Base-by-base conservation (phyloP, 2,113 vertebrate species). In the Pelmatolapia mariae region DNA sequence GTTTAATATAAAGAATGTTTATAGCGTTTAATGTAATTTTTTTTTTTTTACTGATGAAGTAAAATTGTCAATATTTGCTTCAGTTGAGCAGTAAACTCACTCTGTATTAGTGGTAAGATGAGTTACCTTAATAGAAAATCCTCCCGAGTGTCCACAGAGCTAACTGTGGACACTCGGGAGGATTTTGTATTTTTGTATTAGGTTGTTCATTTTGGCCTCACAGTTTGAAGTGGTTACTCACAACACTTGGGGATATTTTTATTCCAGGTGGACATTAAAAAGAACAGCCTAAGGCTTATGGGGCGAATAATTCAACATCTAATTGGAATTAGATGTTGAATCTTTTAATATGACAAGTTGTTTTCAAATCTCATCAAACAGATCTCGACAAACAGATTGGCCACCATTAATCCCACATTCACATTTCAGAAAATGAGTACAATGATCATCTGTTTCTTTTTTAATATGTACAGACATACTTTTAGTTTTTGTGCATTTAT, bases 271-370 rank as follows among this genome's bases (percentile, higher is more conserved):
- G n/a, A 43, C 0, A 71, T 71, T 4, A 43, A 38, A 71, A 71
- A 71, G n/a, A 71, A 71, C 8, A 71, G 38, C 38, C 38, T 1
- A 3, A 43, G 36, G 8, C 36, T 43, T 71, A 24, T 6, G 66
- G 66, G 66, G 36, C 2, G 0, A 73, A 73, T 73, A 0, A 26
- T 16, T 45, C 0, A 73, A 73, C 38, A 45, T 24, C 38, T 45
- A 26, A 16, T 16, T 73, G 38, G n/a, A 26, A 73, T 73, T 73
- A 45, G 13, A 26, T 45, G 68, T 73, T 45, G 5, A 73, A 45
- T 73, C 38, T 71, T 71, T 43, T 43, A 71, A 71, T 24, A 71
- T 26, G 13, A 73, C 40, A 73, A 45, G 3, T 40, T 26, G 13
- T 45, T 73, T 73, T 18, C 13, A 73, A 73, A 73, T 45, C 40